Evolutionary conservation across 2,113 vertebrate species (phyloP).

Genomic region (Tauraco erythrolophus): DNA sequence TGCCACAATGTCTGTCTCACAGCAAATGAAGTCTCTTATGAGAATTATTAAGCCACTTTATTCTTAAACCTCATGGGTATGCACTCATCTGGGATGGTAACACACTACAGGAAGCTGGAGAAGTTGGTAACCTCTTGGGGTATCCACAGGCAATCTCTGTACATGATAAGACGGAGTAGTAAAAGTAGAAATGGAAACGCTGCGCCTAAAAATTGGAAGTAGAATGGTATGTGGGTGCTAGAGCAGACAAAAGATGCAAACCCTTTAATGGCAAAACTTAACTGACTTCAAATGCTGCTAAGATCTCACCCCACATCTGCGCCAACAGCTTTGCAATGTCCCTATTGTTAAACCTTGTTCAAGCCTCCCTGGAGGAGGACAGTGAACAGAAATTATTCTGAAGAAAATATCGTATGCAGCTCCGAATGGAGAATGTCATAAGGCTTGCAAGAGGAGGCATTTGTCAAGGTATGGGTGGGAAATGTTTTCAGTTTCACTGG

Average conservation of each 20-base stretch:
- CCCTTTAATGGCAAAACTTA: not conserved
- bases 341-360: not conserved
- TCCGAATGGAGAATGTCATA: not conserved
- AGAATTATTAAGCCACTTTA: not conserved
- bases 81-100: not conserved
- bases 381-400: not conserved
- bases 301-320: not conserved
- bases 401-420: not conserved
- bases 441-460: not conserved
- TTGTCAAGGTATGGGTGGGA: not conserved
- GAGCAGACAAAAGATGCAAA: not conserved
- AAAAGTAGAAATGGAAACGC: not conserved
- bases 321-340: not conserved
- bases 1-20: not conserved
- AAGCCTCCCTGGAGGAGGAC: not conserved
- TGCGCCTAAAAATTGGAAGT: not conserved
- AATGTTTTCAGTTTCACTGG: not conserved
- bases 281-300: not conserved
- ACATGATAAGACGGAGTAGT: not conserved
- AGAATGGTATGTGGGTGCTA: not conserved
- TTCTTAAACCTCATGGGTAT: not conserved
- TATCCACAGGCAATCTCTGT: not conserved
- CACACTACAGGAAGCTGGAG: not conserved
- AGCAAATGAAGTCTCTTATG: too few species aligned
- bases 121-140: not conserved